Evolutionary conservation across 2,797 vertebrate genomes (phyloP).

Genomic region (Steatocranus sp.): DNA sequence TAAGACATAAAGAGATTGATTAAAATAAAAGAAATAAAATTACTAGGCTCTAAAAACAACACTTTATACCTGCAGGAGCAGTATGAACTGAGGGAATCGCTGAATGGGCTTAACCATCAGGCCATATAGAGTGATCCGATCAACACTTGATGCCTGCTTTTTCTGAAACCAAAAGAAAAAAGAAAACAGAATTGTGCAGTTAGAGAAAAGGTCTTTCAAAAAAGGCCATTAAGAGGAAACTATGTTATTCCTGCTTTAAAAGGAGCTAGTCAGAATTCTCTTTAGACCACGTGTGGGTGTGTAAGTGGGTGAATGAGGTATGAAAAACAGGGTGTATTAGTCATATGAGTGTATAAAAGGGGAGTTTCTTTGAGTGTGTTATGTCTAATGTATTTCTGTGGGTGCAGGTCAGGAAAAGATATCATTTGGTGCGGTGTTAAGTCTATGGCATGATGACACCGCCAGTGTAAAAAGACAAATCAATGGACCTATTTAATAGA

Average conservation of each 20-base stretch:
- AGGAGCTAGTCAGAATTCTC: constrained; percentile 10
- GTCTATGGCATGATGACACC: background rate
- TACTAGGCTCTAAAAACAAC: background rate
- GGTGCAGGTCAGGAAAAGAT: constrained; percentile 7
- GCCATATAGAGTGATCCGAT: constrained; percentile 94
- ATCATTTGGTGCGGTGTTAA: background rate
- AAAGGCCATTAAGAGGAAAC: constrained; percentile 8
- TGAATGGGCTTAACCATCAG: constrained; percentile 99
- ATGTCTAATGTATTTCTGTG: constrained; percentile 8
- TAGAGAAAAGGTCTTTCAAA: background rate
- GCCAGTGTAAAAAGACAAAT: background rate
- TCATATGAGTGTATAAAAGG: constrained; percentile 17
- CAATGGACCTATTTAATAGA: background rate
- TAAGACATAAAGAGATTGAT: background rate
- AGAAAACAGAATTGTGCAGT: background rate
- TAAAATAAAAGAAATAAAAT: background rate
- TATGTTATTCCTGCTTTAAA: background rate
- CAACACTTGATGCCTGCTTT: constrained; percentile 87
- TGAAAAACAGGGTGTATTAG: constrained; percentile 26
- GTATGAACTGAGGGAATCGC: constrained; percentile 95
- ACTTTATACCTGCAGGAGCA: constrained; percentile 87
- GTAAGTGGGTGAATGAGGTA: constrained; percentile 28
- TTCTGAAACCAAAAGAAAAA: constrained; percentile 68
- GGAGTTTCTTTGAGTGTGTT: background rate
- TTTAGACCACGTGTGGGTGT: constrained; percentile 7